phyloP scores from a whole-genome alignment of 2,888 invertebrate genomes.

The Orthonychiurus folsomi region DNA sequence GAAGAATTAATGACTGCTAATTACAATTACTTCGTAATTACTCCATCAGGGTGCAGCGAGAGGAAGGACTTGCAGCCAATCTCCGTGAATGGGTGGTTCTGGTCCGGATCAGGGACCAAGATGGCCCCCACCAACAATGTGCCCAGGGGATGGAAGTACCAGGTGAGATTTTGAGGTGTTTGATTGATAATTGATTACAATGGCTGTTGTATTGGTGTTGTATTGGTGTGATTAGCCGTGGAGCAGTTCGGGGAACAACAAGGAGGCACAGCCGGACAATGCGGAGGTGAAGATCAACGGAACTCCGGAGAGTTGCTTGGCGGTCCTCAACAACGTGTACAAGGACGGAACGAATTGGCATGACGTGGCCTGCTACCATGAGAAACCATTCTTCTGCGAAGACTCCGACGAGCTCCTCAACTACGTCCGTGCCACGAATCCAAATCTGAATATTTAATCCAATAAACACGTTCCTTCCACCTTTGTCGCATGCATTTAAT shows the following conservation, averaged over 20 bases:
- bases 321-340: slow-evolving; percentile 85
- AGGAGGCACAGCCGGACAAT: slow-evolving; percentile 76
- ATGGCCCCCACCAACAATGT: slow-evolving; percentile 66
- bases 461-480: neutral
- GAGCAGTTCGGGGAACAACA: slow-evolving; percentile 82
- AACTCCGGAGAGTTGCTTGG: slow-evolving; percentile 65
- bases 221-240: slow-evolving; percentile 37
- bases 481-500: neutral
- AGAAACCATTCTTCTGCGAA: slow-evolving; percentile 81
- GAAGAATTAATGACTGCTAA: too few species aligned
- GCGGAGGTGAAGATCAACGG: slow-evolving; percentile 47
- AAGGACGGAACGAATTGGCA: slow-evolving; percentile 80
- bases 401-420: slow-evolving; percentile 58
- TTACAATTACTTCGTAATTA: too few species aligned
- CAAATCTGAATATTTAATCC: slow-evolving; percentile 32
- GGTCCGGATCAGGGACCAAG: slow-evolving; percentile 86
- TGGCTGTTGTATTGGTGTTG: slow-evolving; percentile 2
- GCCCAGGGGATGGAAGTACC: slow-evolving; percentile 35
- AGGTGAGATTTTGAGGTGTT: slow-evolving; percentile 21
- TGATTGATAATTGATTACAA: neutral
- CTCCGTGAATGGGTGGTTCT: slow-evolving; percentile 83
- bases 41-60: slow-evolving; percentile 76
- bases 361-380: slow-evolving; percentile 76
- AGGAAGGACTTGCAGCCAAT: slow-evolving; percentile 72
- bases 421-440: slow-evolving; percentile 33